Conservation (phyloP, 2,113 vertebrate genomes). For the Clarias batrachus region DNA sequence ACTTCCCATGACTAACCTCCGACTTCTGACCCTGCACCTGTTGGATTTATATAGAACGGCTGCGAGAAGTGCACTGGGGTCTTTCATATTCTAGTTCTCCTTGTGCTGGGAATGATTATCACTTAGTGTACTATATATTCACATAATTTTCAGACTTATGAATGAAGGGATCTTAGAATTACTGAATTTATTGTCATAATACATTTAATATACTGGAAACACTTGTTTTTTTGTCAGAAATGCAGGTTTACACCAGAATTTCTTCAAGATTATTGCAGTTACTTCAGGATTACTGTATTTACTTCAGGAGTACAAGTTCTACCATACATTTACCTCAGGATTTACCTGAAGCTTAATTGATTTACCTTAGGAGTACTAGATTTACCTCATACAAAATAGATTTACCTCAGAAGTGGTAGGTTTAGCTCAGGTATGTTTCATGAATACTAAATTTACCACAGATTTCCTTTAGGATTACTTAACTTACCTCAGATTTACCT, state of each 20-base stretch:
- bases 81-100: background rate
- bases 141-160: background rate
- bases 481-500: background rate
- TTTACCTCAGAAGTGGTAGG: background rate
- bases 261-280: background rate
- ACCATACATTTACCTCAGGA: background rate
- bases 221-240: background rate
- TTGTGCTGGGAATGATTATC: background rate
- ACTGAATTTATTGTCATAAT: background rate
- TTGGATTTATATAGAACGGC: background rate
- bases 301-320: background rate
- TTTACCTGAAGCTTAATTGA: background rate
- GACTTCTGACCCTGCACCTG: constrained; percentile 35
- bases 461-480: background rate
- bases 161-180: background rate
- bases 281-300: background rate
- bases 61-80: background rate
- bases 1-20: background rate
- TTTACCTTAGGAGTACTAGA: background rate
- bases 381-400: background rate
- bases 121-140: background rate
- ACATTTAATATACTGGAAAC: background rate
- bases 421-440: background rate
- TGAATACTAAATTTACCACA: background rate
- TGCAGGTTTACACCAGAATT: too few relatives aligned